Conservation (phyloP, 2,797 vertebrate species). For the Helarctos malayanus region DNA sequence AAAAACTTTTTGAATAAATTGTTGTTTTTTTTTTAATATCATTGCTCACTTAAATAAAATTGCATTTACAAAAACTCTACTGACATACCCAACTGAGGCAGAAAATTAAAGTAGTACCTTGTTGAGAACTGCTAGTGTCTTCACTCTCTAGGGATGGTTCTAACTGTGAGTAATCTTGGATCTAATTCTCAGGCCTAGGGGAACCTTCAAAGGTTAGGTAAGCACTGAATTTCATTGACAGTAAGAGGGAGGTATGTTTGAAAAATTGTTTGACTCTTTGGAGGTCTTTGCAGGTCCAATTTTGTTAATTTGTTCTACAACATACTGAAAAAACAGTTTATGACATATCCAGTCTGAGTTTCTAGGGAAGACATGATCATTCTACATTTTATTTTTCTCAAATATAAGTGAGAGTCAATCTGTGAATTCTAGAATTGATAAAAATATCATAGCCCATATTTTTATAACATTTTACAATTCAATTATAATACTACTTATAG, state of each 20-base stretch:
- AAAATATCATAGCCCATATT: slow-evolving; percentile 11
- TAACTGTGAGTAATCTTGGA: slow-evolving; percentile 72
- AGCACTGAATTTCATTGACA: slow-evolving; percentile 74
- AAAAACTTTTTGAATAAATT: not conserved
- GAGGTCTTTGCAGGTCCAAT: slow-evolving; percentile 43
- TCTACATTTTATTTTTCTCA: not conserved
- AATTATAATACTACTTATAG: not conserved
- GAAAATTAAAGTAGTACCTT: not conserved
- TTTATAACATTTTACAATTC: not conserved
- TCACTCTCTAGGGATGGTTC: not conserved
- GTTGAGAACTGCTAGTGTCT: not conserved
- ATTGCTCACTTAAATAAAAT: slow-evolving; percentile 32
- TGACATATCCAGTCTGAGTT: slow-evolving; percentile 27
- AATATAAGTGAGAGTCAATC: not conserved
- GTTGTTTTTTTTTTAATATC: not conserved
- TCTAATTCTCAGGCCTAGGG: slow-evolving; percentile 77
- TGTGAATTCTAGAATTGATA: not conserved
- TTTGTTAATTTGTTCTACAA: slow-evolving; percentile 58
- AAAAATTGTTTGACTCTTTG: slow-evolving; percentile 61
- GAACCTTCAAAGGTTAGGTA: slow-evolving; percentile 47
- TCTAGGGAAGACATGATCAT: slow-evolving; percentile 32
- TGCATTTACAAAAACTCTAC: not conserved
- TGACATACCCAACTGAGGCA: not conserved
- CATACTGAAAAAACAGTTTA: slow-evolving; percentile 67
- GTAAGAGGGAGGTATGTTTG: slow-evolving; percentile 43